Percentiles rank a stretch among this genome's conserved stretches.
Evolutionary conservation across 1,140 invertebrate species (phyloP).

Genomic region (Odontomachus brunneus): DNA sequence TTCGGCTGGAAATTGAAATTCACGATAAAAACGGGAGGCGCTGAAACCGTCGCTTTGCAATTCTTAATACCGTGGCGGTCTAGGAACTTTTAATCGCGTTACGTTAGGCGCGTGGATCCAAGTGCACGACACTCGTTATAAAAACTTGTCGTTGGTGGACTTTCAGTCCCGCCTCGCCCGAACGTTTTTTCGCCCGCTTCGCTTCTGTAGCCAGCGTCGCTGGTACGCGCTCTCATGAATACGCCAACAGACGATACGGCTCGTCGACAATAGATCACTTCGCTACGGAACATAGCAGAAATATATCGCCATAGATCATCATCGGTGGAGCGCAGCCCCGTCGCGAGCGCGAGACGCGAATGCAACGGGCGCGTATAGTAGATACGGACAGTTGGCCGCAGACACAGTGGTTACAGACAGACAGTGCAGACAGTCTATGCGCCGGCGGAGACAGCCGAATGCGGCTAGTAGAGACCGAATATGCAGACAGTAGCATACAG

Average conservation of each 20-base stretch:
- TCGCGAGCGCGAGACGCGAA: slow-evolving; percentile 22
- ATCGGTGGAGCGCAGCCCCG: not conserved
- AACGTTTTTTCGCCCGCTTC: not conserved
- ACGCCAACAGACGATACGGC: not conserved
- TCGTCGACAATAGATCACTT: not conserved
- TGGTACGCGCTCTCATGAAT: not conserved
- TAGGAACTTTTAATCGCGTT: not conserved
- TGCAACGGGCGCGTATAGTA: slow-evolving; percentile 9
- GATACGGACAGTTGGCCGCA: slow-evolving; percentile 23
- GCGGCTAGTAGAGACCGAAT: slow-evolving; percentile 23
- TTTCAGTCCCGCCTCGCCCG: too few relatives aligned
- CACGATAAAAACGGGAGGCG: not conserved
- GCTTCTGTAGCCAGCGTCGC: not conserved
- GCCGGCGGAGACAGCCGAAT: not conserved
- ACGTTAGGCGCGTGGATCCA: not conserved
- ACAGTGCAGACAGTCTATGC: not conserved
- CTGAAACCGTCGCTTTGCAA: not conserved
- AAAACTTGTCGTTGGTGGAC: too few relatives aligned
- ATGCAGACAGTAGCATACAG: not conserved
- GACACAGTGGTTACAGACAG: slow-evolving; percentile 6
- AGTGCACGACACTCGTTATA: not conserved
- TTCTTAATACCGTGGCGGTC: not conserved
- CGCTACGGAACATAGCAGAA: not conserved
- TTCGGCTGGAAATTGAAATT: not conserved
- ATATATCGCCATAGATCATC: slow-evolving; percentile 4